Conservation (phyloP, 2,888 invertebrate species). For the Ischnus inquisitorius region DNA sequence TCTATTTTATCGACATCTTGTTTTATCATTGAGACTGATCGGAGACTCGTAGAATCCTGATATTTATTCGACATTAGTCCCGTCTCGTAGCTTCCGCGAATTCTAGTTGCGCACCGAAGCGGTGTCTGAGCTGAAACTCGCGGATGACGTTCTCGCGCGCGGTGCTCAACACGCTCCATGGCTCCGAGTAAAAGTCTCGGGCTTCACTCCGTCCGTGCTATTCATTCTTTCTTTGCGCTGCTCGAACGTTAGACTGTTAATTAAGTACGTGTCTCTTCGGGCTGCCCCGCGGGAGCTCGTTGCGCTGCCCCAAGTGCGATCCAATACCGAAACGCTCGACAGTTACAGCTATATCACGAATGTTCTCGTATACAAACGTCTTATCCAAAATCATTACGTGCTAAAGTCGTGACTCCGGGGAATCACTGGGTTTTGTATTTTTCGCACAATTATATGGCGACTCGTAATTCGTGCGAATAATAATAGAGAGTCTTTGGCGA, state of each 20-base stretch:
- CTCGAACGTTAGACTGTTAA: constrained; percentile 39
- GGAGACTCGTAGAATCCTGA: not conserved
- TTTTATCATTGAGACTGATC: not conserved
- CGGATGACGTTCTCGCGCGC: constrained; percentile 23
- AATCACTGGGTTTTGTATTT: not conserved
- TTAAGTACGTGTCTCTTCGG: constrained; percentile 46
- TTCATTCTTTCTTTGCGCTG: not conserved
- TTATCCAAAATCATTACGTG: constrained; percentile 19
- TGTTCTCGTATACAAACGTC: not conserved
- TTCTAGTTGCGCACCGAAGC: constrained; percentile 20
- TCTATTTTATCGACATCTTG: not conserved
- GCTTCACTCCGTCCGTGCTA: constrained; percentile 22
- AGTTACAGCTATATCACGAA: constrained; percentile 14
- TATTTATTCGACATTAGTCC: constrained; percentile 4
- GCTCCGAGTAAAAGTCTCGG: constrained; percentile 24
- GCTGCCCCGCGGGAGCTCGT: constrained; percentile 40
- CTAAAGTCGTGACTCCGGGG: not conserved
- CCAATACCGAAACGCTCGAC: constrained; percentile 50
- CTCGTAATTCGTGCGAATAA: not conserved
- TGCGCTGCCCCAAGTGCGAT: constrained; percentile 41
- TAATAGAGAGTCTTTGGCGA: not conserved
- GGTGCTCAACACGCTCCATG: not conserved
- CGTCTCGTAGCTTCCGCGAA: constrained; percentile 30
- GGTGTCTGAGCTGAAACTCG: not conserved
- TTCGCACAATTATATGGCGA: not conserved